phyloP scores from a whole-genome alignment of 1,140 invertebrate species.

The Cydia splendana region DNA sequence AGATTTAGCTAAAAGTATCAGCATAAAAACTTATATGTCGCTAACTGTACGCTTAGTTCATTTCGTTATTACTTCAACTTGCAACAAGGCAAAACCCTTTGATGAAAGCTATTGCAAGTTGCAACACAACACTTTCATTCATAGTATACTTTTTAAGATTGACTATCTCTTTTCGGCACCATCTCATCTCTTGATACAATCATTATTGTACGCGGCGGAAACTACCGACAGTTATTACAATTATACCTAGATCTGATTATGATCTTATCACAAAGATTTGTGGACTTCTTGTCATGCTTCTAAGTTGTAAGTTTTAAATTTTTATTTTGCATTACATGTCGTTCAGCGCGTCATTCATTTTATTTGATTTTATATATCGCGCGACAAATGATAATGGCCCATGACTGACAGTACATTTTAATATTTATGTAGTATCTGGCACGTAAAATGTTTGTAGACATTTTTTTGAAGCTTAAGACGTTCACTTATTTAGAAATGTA shows the following conservation, averaged over 20 bases:
- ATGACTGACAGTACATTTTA: too few species aligned
- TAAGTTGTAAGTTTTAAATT: neutral
- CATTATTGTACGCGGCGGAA: neutral
- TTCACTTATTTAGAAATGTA: too few species aligned
- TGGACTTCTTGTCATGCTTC: constrained; percentile 1
- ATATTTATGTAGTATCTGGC: too few species aligned
- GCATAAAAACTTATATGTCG: too few species aligned
- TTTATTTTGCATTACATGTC: neutral
- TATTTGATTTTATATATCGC: too few species aligned
- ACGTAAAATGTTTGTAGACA: too few species aligned
- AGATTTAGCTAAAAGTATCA: too few species aligned
- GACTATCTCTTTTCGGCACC: constrained; percentile 19
- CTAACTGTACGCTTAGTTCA: too few species aligned
- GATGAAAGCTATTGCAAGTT: constrained; percentile 7
- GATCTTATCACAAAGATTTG: constrained; percentile 10
- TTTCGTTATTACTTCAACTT: too few species aligned
- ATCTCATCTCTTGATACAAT: constrained; percentile 1
- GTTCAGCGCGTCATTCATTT: neutral
- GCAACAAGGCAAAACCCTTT: neutral
- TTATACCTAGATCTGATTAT: neutral
- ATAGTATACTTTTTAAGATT: neutral
- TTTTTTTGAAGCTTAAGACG: too few species aligned
- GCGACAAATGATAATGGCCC: too few species aligned
- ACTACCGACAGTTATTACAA: neutral
- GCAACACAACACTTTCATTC: too few species aligned